phyloP scores from a whole-genome alignment of 2,888 invertebrate species.

The Cerastis rubricosa region DNA sequence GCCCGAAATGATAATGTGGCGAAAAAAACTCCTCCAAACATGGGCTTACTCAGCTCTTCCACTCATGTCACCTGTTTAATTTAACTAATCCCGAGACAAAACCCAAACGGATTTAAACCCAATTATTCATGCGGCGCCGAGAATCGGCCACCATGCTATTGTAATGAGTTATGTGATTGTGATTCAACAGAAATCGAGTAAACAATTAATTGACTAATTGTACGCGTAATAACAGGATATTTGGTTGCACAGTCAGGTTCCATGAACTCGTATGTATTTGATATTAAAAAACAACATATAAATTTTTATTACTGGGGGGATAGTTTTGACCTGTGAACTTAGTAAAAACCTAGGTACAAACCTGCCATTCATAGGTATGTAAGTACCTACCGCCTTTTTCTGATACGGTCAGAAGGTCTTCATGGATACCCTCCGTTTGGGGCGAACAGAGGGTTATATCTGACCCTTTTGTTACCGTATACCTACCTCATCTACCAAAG shows the following conservation, averaged over 20 bases:
- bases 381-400: too few relatives aligned
- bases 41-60: not conserved
- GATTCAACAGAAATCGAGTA: conserved; percentile 26
- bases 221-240: conserved; percentile 30
- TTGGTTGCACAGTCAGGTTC: not conserved
- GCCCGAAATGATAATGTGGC: not conserved
- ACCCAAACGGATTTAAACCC: conserved; percentile 1
- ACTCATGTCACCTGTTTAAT: conserved; percentile 11
- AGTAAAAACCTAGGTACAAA: too few relatives aligned
- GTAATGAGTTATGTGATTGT: conserved; percentile 2
- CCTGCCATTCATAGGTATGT: too few relatives aligned
- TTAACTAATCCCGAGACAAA: conserved; percentile 8
- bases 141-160: not conserved
- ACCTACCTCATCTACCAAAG: not conserved
- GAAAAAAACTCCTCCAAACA: not conserved
- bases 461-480: too few relatives aligned
- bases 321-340: not conserved
- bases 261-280: not conserved
- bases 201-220: conserved; percentile 7
- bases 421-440: not conserved
- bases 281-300: conserved; percentile 1
- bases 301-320: too few relatives aligned
- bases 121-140: conserved; percentile 4
- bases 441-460: not conserved
- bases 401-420: not conserved